These are phyloP conservation scores for Actinia equina DNA, from an alignment of 64 coral and sea anemone genomes.

Conservation along the genomic window DNA sequence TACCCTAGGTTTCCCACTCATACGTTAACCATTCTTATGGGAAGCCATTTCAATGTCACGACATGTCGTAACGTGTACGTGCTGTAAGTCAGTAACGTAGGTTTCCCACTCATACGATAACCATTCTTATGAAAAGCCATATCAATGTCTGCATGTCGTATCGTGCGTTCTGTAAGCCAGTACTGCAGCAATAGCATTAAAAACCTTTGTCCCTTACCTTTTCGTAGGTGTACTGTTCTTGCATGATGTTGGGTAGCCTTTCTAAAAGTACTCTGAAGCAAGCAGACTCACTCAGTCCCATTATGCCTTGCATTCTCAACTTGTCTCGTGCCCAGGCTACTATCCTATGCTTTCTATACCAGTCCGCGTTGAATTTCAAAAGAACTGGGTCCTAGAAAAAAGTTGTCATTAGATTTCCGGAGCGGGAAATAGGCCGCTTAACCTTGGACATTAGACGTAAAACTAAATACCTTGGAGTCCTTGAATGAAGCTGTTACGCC, in stretches of 20 bases:
- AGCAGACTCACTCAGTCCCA: conserved; percentile 36
- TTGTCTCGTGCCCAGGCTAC: conserved; percentile 50
- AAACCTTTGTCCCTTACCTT: conserved; percentile 3
- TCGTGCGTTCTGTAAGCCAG: no score
- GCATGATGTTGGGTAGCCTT: conserved; percentile 46
- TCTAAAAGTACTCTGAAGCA: conserved; percentile 37
- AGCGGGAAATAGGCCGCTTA: no score
- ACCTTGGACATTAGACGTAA: no score
- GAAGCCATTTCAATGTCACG: no score
- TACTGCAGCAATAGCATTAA: not conserved
- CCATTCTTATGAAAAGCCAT: no score
- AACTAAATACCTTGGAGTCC: conserved; percentile 17
- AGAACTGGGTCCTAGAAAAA: conserved; percentile 41
- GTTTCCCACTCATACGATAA: no score
- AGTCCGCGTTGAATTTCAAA: conserved; percentile 40
- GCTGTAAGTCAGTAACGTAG: no score
- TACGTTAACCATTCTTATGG: no score
- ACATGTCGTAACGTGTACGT: no score
- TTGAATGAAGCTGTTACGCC: conserved; percentile 44
- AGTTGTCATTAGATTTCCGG: not conserved
- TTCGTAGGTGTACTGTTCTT: conserved; percentile 46
- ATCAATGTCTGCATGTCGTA: no score
- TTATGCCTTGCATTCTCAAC: conserved; percentile 27
- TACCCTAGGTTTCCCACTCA: no score
- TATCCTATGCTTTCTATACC: conserved; percentile 29